Conservation (phyloP, 2,113 vertebrate species). For the Mormoops blainvillei region DNA sequence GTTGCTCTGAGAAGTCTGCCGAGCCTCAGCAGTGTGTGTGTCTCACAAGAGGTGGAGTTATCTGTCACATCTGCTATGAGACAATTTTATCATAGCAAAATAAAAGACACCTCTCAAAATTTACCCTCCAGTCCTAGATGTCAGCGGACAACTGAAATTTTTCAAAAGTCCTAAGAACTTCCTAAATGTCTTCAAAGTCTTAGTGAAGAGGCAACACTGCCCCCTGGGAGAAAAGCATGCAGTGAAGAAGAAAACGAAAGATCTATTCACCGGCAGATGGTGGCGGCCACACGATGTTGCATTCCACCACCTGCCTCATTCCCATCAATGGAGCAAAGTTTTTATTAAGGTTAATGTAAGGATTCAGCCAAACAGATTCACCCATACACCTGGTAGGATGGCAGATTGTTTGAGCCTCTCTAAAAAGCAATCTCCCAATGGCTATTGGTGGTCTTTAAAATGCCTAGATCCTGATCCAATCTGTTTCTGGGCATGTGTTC, state of each 20-base stretch:
- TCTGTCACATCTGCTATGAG: not conserved
- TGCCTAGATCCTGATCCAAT: not conserved
- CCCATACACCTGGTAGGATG: not conserved
- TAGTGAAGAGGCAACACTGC: not conserved
- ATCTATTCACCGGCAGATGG: not conserved
- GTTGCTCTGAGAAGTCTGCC: not conserved
- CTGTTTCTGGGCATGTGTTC: not conserved
- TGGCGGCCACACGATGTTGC: not conserved
- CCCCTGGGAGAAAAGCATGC: not conserved
- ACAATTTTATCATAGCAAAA: not conserved
- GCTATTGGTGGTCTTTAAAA: not conserved
- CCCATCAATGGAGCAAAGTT: not conserved
- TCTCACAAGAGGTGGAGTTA: rapidly evolving
- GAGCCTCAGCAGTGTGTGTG: not conserved
- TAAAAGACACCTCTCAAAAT: not conserved
- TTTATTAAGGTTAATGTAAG: not conserved
- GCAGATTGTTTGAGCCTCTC: not conserved
- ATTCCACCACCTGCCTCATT: not conserved
- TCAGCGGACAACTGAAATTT: not conserved
- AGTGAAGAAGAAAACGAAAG: not conserved
- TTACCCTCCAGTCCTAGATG: not conserved
- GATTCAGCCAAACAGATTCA: not conserved
- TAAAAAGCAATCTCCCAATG: not conserved
- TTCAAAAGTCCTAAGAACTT: not conserved
- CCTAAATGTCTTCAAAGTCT: not conserved